Evolutionary conservation across 2,113 vertebrate species (phyloP), one percentile per base, ranked within the genome.

Genomic region (Copsychus sechellarum): DNA sequence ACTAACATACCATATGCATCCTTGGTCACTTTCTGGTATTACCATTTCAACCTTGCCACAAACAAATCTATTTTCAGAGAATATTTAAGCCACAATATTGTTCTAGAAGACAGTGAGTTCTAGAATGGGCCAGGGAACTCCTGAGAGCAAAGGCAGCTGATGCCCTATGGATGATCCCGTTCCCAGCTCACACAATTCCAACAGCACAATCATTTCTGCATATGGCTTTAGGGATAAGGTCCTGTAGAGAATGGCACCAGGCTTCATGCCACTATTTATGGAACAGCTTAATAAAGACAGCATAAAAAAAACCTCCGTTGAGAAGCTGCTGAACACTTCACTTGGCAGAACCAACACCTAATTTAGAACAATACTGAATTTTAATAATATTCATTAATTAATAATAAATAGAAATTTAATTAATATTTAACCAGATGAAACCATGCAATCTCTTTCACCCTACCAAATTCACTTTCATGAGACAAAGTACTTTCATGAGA

Each of bases 1-100:
- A 9, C 5, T 12, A 54, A 70, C 6, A 58, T 5, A 64, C 3
- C 5, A 31, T 0, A 11, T 42, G 20, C 20, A 43, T 31, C 29
- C 45, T 25, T 25, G 19, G 23, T 51, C n/a, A 62, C 33, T 54
- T 80, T 38, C 62, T 31, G 14, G 5, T 36, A 33, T 21, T 60
- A 81, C 17, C 42, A 66, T 71, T 84, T 78, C 38, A 51, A 80
- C 28, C 77, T 47, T 19, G 4, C 33, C 54, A 72, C 47, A 85
- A 47, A 86, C 11, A 47, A 31, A 86, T 31, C 22, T 58, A 66
- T 67, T 88, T 88, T 69, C 58, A 80, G 86, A 92, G 22, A 31
- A 86, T 2, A 34, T 36, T 83, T 28, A 92, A 86, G 50, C 5
- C 36, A 86, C 23, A 45, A 14, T 18, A 31, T 7, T 76, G 40